Conservation (phyloP, 2,888 invertebrate genomes). For the Carabus problematicus region DNA sequence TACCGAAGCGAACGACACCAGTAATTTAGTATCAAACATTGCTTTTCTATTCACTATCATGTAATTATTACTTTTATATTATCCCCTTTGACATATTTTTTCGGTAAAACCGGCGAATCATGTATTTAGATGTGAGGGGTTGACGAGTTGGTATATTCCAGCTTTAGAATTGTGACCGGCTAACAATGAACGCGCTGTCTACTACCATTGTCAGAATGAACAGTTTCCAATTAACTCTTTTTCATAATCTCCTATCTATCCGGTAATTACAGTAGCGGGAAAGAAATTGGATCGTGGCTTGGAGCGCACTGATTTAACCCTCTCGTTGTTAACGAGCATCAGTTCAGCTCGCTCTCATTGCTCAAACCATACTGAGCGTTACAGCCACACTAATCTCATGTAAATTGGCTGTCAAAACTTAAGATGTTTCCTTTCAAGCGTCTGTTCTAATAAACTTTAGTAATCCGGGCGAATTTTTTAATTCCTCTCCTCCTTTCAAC, state of each 20-base stretch:
- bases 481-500: too few relatives aligned
- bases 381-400: constrained; percentile 50
- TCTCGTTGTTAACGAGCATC: constrained; percentile 54
- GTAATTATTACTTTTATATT: too few relatives aligned
- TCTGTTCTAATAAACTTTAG: too few relatives aligned
- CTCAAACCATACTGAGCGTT: constrained; percentile 4
- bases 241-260: constrained; percentile 56
- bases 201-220: constrained; percentile 48
- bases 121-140: too few relatives aligned
- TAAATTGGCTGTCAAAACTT: constrained; percentile 52
- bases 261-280: constrained; percentile 54
- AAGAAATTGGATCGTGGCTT: constrained; percentile 54
- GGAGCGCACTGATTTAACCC: constrained; percentile 46
- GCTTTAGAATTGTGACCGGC: constrained; percentile 3
- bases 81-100: too few relatives aligned
- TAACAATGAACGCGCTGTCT: constrained; percentile 33
- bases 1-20: too few relatives aligned
- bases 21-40: too few relatives aligned
- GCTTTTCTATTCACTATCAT: too few relatives aligned
- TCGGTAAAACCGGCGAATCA: too few relatives aligned
- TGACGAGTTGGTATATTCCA: too few relatives aligned
- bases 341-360: constrained; percentile 41
- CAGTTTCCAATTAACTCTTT: constrained; percentile 59
- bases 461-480: too few relatives aligned
- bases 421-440: constrained; percentile 5